Conservation (phyloP, 2,888 invertebrate species). For the Sinopyrophorus schimmeli region DNA sequence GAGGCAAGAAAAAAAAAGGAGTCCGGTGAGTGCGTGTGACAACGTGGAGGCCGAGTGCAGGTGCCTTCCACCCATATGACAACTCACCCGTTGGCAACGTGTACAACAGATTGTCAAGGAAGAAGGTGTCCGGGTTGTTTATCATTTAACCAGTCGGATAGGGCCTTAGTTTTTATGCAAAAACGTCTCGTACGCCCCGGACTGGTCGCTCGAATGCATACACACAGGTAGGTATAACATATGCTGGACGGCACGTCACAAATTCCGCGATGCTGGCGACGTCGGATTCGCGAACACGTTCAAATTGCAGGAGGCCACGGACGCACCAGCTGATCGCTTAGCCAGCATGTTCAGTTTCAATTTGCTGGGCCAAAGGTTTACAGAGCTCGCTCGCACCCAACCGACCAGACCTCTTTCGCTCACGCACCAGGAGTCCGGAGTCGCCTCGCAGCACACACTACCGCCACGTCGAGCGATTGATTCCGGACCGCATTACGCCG, state of each 20-base stretch:
- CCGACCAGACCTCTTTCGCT: conserved; percentile 29
- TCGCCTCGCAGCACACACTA: conserved; percentile 26
- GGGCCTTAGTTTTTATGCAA: conserved; percentile 27
- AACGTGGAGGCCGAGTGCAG: conserved; percentile 32
- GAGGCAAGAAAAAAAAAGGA: conserved; percentile 15
- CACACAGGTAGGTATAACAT: conserved; percentile 34
- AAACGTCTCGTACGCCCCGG: conserved; percentile 22
- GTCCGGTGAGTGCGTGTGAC: conserved; percentile 18
- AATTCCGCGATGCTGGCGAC: conserved; percentile 35
- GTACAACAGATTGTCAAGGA: conserved; percentile 51
- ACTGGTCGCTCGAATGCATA: conserved; percentile 23
- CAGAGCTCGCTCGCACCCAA: conserved; percentile 27
- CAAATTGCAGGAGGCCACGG: conserved; percentile 28
- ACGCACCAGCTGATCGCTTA: conserved; percentile 31
- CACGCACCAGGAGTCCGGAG: conserved; percentile 32
- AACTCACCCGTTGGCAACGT: conserved; percentile 52
- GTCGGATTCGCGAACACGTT: conserved; percentile 34
- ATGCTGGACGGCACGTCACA: conserved; percentile 36
- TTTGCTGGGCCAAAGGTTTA: conserved; percentile 16
- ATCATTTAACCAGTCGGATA: conserved; percentile 45
- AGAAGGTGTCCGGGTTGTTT: conserved; percentile 50
- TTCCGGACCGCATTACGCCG: conserved; percentile 27
- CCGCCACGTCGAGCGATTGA: conserved; percentile 33
- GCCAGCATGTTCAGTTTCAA: conserved; percentile 30
- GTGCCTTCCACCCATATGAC: conserved; percentile 29